A percentile compares a stretch with the other conserved stretches of the same genome.
Conservation (phyloP, 1,140 invertebrate genomes). For the Littorina saxatilis region DNA sequence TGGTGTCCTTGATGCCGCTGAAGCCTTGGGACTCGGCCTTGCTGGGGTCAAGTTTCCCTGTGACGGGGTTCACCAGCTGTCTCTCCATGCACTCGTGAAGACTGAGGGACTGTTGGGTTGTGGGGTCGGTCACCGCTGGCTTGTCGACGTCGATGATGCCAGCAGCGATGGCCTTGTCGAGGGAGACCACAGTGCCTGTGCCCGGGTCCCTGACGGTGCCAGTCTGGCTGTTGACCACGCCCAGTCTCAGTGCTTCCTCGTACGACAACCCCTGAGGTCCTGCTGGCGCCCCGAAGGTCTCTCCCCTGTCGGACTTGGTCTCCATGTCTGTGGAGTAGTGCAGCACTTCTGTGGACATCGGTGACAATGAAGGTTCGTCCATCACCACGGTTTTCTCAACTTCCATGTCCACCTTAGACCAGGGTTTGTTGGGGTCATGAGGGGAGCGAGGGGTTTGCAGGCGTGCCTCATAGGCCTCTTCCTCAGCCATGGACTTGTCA, state of each 20-base stretch:
- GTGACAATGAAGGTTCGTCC: constrained; percentile 48
- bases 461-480: constrained; percentile 33
- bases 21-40: constrained; percentile 77
- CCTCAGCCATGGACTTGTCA: constrained; percentile 59
- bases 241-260: constrained; percentile 78
- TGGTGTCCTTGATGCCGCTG: constrained; percentile 36
- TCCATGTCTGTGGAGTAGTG: constrained; percentile 68
- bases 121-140: constrained; percentile 74
- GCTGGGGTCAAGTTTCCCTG: constrained; percentile 74
- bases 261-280: constrained; percentile 64
- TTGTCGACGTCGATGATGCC: constrained; percentile 83
- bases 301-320: constrained; percentile 19
- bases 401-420: constrained; percentile 68
- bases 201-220: constrained; percentile 88
- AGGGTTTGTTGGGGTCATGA: constrained; percentile 44
- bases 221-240: constrained; percentile 84
- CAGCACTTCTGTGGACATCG: constrained; percentile 62
- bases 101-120: constrained; percentile 57
- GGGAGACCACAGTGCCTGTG: constrained; percentile 84
- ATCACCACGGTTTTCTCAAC: constrained; percentile 62
- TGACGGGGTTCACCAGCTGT: constrained; percentile 72
- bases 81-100: constrained; percentile 73
- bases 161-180: constrained; percentile 88
- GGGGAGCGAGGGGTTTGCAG: constrained; percentile 38
- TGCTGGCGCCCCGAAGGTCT: constrained; percentile 9